Base-by-base conservation (phyloP, 2,113 vertebrate genomes). In the Microcebus lehilahytsara region DNA sequence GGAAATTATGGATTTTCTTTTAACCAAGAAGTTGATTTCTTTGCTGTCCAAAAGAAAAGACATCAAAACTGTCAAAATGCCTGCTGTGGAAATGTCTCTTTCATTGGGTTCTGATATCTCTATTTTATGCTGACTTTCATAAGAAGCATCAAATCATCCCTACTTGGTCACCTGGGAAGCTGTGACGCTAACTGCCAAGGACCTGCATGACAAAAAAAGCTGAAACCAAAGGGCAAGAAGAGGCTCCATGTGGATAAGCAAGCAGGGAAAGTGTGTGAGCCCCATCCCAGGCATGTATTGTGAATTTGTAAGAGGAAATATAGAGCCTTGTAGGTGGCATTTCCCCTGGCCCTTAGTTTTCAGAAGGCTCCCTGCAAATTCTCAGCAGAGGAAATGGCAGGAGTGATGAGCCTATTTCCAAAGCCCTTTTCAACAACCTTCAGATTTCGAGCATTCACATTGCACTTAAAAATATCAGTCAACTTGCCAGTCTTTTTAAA, bases 201-300 rank as follows among this genome's bases (percentile, higher is more conserved):
- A 74, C 66, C 49, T 90, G 40, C 3, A 0, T 95, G 79, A 91
- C 67, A 88, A 22, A 93, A 90, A 90, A 93, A 34, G 27, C 87
- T 72, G 42, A 93, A 93, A 93, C 6, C 34, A 89, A 85, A 85
- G 83, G 87, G 7, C 67, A 96, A 74, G 37, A 89, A 96, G 88
- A 96, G 84, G 16, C 49, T 60, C 56, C 95, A 67, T 90, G 90
- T 75, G 80, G 90, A 60, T 95, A 92, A 88, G 81, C 32, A 86
- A 74, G 34, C 78, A 71, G 8, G 22, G 85, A 13, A 42, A 89
- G 77, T 60, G 46, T 66, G 66, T 66, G 66, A 93, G 64, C 27
- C 69, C 49, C 30, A 87, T 51, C 25, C 71, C 20, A 60, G 34
- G 46, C 9, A 16, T 20, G 49, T n/a, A 77, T 5, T 85, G 77